Evolutionary conservation across 2,797 vertebrate genomes (phyloP).

Genomic region (Diceros bicornis): DNA sequence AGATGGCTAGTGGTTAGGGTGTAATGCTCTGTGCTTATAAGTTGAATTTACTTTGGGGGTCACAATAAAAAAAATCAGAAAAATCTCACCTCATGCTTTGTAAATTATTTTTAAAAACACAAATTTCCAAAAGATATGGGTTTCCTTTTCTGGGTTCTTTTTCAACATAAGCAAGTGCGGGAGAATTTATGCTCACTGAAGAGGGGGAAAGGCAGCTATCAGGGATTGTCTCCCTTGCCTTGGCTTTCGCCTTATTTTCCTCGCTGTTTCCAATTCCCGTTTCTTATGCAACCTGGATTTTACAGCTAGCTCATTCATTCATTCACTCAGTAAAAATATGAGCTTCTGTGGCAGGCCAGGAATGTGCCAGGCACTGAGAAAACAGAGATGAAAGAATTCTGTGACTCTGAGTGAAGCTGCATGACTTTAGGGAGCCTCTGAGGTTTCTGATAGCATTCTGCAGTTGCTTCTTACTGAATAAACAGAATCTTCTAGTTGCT

Average conservation of each 20-base stretch:
- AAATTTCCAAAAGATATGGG: constrained; percentile 30
- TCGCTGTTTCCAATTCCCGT: constrained; percentile 8
- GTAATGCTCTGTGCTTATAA: not conserved
- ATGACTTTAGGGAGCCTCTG: not conserved
- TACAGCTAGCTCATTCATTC: constrained; percentile 1
- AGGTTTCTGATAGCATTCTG: not conserved
- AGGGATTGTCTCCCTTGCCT: not conserved
- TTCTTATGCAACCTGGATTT: constrained; percentile 34
- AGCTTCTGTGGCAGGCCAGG: not conserved
- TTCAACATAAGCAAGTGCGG: not conserved
- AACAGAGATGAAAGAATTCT: not conserved
- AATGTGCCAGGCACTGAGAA: not conserved
- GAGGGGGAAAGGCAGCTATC: not conserved
- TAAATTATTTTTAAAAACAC: not conserved
- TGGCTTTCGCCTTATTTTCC: constrained; percentile 20
- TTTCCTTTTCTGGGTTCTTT: not conserved
- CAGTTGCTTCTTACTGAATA: constrained; percentile 12
- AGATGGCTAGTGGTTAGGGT: not conserved
- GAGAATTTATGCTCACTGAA: not conserved
- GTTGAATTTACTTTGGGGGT: not conserved
- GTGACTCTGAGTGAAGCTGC: not conserved
- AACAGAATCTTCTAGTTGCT: constrained; percentile 31
- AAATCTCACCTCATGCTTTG: not conserved
- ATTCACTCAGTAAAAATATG: constrained; percentile 1
- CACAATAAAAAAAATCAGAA: constrained; percentile 42